Conservation (phyloP, 1,140 invertebrate species). For the Caenorhabditis remanei region DNA sequence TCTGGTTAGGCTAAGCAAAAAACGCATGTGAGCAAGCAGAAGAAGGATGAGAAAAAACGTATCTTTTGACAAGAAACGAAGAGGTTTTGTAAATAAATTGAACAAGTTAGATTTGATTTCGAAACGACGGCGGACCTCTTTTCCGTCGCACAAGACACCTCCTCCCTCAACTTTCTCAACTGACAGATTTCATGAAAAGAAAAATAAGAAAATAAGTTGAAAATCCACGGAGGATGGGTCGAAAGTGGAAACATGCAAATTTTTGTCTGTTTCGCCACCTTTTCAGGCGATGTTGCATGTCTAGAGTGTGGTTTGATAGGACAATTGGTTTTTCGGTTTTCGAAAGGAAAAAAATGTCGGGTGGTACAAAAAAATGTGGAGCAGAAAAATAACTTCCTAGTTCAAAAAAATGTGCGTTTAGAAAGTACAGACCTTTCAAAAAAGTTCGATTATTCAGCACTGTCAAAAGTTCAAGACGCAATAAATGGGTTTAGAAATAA, state of each 20-base stretch:
- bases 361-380: background rate
- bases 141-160: constrained; percentile 10
- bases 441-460: no score
- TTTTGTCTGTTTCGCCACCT: background rate
- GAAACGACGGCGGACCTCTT: constrained; percentile 11
- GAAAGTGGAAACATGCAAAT: constrained; percentile 29
- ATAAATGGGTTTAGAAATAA: no score
- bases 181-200: background rate
- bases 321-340: constrained; percentile 14
- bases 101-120: constrained; percentile 50
- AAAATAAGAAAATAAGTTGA: background rate
- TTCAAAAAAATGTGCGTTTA: no score
- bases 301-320: constrained; percentile 6
- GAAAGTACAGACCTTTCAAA: no score
- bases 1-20: constrained; percentile 1
- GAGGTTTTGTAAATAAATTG: constrained; percentile 52
- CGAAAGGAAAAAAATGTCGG: background rate
- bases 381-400: background rate
- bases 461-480: no score
- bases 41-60: background rate
- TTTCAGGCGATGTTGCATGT: background rate
- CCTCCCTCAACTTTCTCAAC: background rate
- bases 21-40: background rate
- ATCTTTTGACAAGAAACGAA: constrained; percentile 51
- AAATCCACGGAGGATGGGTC: background rate